Evolutionary conservation across 2,888 invertebrate genomes (phyloP).

Genomic region (Campopleginae sp.): DNA sequence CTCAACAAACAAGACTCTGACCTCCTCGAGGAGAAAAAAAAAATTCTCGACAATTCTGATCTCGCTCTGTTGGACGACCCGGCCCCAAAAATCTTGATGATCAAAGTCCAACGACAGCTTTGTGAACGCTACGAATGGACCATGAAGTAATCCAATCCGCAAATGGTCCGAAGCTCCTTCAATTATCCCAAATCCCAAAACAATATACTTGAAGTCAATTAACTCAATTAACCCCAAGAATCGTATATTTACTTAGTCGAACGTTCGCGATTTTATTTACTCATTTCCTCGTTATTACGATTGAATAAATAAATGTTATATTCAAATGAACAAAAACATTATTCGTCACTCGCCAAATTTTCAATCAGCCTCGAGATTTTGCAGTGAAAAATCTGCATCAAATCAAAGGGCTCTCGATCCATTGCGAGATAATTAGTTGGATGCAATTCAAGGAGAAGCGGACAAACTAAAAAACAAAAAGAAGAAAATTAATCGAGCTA

Average conservation of each 20-base stretch:
- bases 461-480: slow-evolving; percentile 13
- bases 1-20: slow-evolving; percentile 6
- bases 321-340: slow-evolving; percentile 32
- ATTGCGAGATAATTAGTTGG: slow-evolving; percentile 50
- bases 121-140: slow-evolving; percentile 12
- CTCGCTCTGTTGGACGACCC: slow-evolving; percentile 39
- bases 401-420: neutral
- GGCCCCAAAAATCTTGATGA: slow-evolving; percentile 5
- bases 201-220: slow-evolving; percentile 83
- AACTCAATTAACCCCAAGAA: slow-evolving; percentile 79
- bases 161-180: slow-evolving; percentile 42
- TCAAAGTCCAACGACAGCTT: slow-evolving; percentile 29
- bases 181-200: slow-evolving; percentile 65
- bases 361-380: neutral
- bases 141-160: slow-evolving; percentile 10
- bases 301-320: slow-evolving; percentile 41
- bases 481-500: slow-evolving; percentile 32
- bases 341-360: slow-evolving; percentile 24
- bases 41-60: slow-evolving; percentile 1
- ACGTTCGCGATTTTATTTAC: slow-evolving; percentile 57
- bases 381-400: neutral
- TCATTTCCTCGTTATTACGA: slow-evolving; percentile 66
- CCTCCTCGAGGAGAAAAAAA: neutral
- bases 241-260: slow-evolving; percentile 73
- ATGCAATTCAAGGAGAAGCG: slow-evolving; percentile 34